phyloP scores from a whole-genome alignment of 2,113 vertebrate genomes.

The Danionella cerebrum region DNA sequence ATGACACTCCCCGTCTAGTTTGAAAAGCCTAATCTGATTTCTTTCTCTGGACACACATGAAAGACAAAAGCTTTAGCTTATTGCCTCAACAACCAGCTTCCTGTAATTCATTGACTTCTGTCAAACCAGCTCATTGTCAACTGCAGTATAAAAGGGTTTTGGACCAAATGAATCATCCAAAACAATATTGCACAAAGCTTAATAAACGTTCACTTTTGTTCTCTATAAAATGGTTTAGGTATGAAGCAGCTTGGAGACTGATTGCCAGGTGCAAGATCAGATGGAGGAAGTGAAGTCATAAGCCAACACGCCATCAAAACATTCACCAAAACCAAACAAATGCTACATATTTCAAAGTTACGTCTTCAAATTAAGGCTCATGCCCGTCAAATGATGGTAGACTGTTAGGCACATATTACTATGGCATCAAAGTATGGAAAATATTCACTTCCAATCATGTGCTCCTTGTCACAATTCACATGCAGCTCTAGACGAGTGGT shows the following conservation, averaged over 20 bases:
- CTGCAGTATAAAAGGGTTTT: constrained; percentile 1
- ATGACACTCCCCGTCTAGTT: neutral
- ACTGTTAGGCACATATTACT: constrained; percentile 10
- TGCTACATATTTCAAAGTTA: constrained; percentile 25
- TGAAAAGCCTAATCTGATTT: neutral
- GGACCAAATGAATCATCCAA: constrained; percentile 17
- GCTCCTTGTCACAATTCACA: neutral
- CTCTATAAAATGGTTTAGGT: constrained; percentile 31
- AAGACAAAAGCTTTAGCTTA: neutral
- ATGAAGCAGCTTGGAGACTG: constrained; percentile 35
- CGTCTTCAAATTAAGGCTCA: constrained; percentile 1
- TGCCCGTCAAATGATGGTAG: neutral
- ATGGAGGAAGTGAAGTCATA: neutral
- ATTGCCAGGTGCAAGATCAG: constrained; percentile 41
- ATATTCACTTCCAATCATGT: too few relatives aligned
- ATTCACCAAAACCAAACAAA: constrained; percentile 5
- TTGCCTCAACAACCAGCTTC: neutral
- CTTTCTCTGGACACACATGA: neutral
- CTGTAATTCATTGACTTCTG: neutral
- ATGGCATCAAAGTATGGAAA: constrained; percentile 6
- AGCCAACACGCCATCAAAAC: neutral
- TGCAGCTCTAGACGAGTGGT: neutral
- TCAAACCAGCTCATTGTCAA: constrained; percentile 5
- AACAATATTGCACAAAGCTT: constrained; percentile 42
- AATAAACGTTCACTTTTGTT: constrained; percentile 16